Conservation (phyloP, 2,113 vertebrate species). For the Taurulus bubalis region DNA sequence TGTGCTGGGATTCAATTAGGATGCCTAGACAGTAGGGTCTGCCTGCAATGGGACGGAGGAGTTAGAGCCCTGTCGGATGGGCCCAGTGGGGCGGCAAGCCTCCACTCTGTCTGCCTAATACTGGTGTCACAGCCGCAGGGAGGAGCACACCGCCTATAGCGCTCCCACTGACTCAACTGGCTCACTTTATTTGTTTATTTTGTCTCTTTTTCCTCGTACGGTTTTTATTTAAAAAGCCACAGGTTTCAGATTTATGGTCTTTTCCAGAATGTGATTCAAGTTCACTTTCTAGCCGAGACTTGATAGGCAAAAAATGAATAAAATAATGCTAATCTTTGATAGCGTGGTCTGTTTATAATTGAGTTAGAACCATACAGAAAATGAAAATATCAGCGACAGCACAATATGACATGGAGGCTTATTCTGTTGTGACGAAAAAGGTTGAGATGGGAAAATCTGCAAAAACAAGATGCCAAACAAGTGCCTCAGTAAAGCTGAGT, state of each 20-base stretch:
- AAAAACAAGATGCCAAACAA: not conserved
- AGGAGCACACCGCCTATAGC: constrained; percentile 20
- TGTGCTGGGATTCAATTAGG: constrained; percentile 73
- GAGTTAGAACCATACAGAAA: not conserved
- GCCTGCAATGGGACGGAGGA: constrained; percentile 63
- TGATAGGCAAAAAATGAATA: too few relatives aligned
- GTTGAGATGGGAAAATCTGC: not conserved
- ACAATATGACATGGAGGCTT: not conserved
- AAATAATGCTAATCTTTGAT: not conserved
- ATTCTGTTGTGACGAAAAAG: not conserved
- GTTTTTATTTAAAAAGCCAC: constrained; percentile 33
- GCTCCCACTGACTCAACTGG: constrained; percentile 45
- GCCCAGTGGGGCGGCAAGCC: constrained; percentile 63
- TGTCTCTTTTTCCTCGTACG: constrained; percentile 1
- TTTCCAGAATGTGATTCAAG: constrained; percentile 8
- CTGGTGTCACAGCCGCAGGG: constrained; percentile 66
- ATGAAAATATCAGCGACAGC: not conserved
- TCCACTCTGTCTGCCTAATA: constrained; percentile 70
- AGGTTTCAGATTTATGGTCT: constrained; percentile 29
- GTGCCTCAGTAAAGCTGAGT: not conserved
- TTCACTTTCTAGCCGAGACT: not conserved
- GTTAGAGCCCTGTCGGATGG: constrained; percentile 76
- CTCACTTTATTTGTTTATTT: constrained; percentile 32
- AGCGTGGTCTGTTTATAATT: not conserved
- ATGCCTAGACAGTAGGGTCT: constrained; percentile 45